phyloP scores from a whole-genome alignment of 2,113 vertebrate species.

The Herpailurus yagouaroundi region DNA sequence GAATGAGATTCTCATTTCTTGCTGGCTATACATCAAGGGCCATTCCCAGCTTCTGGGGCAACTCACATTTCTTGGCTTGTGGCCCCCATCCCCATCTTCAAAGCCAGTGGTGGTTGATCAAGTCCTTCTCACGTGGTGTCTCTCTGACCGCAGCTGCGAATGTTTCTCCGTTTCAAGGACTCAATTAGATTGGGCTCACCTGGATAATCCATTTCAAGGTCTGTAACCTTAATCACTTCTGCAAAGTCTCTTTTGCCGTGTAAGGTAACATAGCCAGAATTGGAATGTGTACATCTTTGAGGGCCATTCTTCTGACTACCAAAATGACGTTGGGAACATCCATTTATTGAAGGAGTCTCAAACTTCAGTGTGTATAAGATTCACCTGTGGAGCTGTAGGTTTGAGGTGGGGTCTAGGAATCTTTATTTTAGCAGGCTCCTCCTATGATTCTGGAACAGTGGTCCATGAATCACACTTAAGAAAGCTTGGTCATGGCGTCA shows the following conservation, averaged over 20 bases:
- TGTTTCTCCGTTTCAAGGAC: background rate
- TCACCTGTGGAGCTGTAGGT: background rate
- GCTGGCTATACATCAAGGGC: background rate
- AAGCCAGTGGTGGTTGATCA: rapidly evolving
- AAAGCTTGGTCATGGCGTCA: background rate
- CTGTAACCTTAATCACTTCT: background rate
- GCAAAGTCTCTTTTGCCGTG: background rate
- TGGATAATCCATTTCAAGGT: background rate
- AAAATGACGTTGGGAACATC: background rate
- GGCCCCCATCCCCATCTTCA: background rate
- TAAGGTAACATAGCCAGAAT: background rate
- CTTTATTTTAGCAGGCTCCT: background rate
- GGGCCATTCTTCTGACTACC: background rate
- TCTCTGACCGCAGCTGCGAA: background rate
- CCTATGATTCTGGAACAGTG: background rate
- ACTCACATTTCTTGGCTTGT: background rate
- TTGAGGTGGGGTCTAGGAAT: background rate
- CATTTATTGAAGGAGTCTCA: background rate
- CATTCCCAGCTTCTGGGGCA: background rate
- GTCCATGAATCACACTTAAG: background rate
- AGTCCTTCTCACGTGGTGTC: rapidly evolving
- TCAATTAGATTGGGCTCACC: background rate
- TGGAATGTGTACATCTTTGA: background rate
- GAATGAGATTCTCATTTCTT: background rate
- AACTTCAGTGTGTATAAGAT: background rate